Conservation (phyloP, 1,140 invertebrate genomes). For the Atta texana region DNA sequence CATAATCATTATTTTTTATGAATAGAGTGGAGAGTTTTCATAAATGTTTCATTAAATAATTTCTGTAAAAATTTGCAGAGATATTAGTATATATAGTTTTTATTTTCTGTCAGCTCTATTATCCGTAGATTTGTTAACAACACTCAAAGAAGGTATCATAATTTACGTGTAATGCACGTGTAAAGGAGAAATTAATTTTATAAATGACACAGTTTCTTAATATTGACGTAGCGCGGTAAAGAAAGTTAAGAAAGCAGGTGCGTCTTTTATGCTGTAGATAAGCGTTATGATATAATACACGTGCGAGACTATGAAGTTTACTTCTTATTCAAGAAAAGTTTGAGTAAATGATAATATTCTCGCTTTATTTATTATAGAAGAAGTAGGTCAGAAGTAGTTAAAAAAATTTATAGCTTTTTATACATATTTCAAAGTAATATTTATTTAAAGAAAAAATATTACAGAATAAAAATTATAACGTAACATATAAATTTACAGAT, state of each 20-base stretch:
- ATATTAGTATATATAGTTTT: neutral
- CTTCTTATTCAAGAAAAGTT: neutral
- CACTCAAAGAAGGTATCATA: neutral
- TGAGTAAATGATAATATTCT: conserved; percentile 40
- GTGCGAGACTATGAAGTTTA: conserved; percentile 26
- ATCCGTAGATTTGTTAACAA: conserved; percentile 5
- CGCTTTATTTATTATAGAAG: conserved; percentile 17
- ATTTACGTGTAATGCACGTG: neutral
- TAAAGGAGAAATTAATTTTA: conserved; percentile 10
- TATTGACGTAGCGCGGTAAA: conserved; percentile 39
- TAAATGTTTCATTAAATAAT: neutral
- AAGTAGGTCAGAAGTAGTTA: conserved; percentile 12
- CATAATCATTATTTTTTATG: neutral
- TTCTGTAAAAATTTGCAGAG: neutral
- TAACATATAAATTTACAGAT: neutral
- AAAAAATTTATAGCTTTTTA: neutral
- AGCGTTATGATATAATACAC: conserved; percentile 9
- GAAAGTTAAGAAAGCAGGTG: conserved; percentile 49
- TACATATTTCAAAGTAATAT: neutral
- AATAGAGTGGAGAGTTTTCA: neutral
- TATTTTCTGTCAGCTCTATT: neutral
- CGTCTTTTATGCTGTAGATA: conserved; percentile 35
- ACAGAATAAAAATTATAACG: too few relatives aligned
- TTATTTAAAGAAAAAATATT: conserved; percentile 15
- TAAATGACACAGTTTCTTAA: conserved; percentile 41